A percentile compares a stretch with the other conserved stretches of the same genome.
Evolutionary conservation across 2,113 vertebrate genomes (phyloP).

Genomic region (Speoplatyrhinus poulsoni): DNA sequence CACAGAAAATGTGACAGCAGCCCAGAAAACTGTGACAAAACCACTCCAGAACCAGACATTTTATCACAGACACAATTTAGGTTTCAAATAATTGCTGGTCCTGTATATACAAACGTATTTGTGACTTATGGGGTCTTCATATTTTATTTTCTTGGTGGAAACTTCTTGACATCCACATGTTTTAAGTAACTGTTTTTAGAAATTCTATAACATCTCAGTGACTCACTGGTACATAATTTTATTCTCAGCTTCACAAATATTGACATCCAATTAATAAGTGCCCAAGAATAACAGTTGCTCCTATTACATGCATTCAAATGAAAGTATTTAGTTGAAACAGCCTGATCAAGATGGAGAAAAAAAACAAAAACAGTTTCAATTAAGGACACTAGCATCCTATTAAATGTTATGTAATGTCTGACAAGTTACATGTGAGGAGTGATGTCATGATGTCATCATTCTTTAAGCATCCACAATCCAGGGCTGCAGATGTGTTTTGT

Average conservation of each 20-base stretch:
- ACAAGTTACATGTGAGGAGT: constrained; percentile 38
- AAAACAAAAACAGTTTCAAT: constrained; percentile 14
- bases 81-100: constrained; percentile 38
- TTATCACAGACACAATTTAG: constrained; percentile 47
- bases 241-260: constrained; percentile 5
- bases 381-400: constrained; percentile 17
- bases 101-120: constrained; percentile 24
- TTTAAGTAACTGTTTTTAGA: constrained; percentile 37
- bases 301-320: constrained; percentile 1
- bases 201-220: constrained; percentile 9
- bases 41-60: constrained; percentile 64
- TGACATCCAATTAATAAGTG: neutral
- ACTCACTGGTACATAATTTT: constrained; percentile 30
- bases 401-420: constrained; percentile 43
- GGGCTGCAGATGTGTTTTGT: constrained; percentile 48
- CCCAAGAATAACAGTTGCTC: constrained; percentile 4
- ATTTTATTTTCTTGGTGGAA: constrained; percentile 33
- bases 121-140: neutral
- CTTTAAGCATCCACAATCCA: constrained; percentile 49
- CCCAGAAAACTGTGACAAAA: constrained; percentile 56
- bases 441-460: constrained; percentile 50
- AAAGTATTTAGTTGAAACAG: constrained; percentile 1
- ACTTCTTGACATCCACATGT: constrained; percentile 27
- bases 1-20: constrained; percentile 42
- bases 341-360: neutral